These are phyloP conservation scores for Fregata magnificens DNA, from an alignment of 2,113 vertebrate species.

Conservation along the genomic window DNA sequence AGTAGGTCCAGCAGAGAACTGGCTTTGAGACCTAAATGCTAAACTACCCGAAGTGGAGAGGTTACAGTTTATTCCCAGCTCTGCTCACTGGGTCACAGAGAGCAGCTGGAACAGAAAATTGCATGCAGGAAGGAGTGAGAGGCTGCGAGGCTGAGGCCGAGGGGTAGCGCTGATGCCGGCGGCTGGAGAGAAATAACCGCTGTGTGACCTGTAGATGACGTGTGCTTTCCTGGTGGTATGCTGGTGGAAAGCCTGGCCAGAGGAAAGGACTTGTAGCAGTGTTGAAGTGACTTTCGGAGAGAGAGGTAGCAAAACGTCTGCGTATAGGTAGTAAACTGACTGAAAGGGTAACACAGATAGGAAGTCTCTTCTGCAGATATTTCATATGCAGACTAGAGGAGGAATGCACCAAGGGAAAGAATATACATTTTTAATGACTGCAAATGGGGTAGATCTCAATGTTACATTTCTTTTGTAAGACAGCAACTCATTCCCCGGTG, in stretches of 20 bases:
- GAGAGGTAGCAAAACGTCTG: background rate
- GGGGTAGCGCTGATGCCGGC: accelerated
- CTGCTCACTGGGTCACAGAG: background rate
- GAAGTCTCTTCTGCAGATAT: background rate
- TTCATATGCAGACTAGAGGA: background rate
- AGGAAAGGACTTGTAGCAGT: background rate
- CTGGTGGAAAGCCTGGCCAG: background rate
- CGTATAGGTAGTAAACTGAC: accelerated
- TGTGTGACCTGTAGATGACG: background rate
- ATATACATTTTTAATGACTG: background rate
- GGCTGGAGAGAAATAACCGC: background rate
- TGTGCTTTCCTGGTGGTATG: background rate
- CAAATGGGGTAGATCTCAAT: background rate
- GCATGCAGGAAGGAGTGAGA: background rate
- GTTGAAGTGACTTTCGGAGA: background rate
- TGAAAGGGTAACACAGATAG: accelerated
- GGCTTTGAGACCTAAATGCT: slow-evolving; percentile 23
- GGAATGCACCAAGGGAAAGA: background rate
- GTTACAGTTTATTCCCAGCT: slow-evolving; percentile 30
- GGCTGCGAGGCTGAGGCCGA: background rate
- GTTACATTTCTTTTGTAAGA: background rate
- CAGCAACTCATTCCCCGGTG: background rate
- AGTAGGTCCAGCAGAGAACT: slow-evolving; percentile 24
- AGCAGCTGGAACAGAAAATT: slow-evolving; percentile 28
- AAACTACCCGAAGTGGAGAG: slow-evolving; percentile 37